Evolutionary conservation across 2,797 vertebrate species (phyloP), one percentile per base, ranked within the genome.

Genomic region (Lagocephalus sceleratus): DNA sequence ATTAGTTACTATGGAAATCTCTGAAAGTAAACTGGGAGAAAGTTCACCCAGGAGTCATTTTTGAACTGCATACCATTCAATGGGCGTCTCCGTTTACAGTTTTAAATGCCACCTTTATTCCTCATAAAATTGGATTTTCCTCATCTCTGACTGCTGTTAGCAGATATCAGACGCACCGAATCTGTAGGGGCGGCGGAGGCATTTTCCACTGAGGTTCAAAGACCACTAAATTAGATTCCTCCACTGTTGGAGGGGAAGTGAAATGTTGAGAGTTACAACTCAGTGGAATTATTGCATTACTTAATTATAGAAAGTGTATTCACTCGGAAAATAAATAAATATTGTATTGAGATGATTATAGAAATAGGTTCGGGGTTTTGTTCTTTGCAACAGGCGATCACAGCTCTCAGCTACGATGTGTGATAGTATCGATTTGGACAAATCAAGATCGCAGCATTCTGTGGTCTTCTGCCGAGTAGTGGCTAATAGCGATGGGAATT

Each of bases 1-100:
- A 4, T 47, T 20, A 17, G 81, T 83, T 80, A 60, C 74, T 68
- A 83, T 82, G 65, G 77, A n/a, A 81, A 78, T 54, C 32, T 17
- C 42, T 11, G n/a, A 56, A 57, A 57, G 57, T 51, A 32, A 38
- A 29, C 25, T 60, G 3, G 32, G 26, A 15, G 7, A 65, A 78
- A 47, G 74, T 71, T 81, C 54, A 64, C n/a, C 45, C 14, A 1
- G 47, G 57, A 69, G 60, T 64, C 44, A 12, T 46, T 45, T 51
- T 17, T 56, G 26, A 52, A 45, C 54, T 35, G 38, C 5, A 14
- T 58, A 47, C 73, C 32, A 45, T 56, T 16, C 76, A 45, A 57
- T 35, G 11, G 40, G 17, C 6, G n/a, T 42, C 40, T 42, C 25
- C 40, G 45, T 58, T 46, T 20, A 19, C 54, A 65, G 55, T 60